These are phyloP conservation scores for Verasper variegatus DNA, from an alignment of 2,113 vertebrate species.

Conservation along the genomic window DNA sequence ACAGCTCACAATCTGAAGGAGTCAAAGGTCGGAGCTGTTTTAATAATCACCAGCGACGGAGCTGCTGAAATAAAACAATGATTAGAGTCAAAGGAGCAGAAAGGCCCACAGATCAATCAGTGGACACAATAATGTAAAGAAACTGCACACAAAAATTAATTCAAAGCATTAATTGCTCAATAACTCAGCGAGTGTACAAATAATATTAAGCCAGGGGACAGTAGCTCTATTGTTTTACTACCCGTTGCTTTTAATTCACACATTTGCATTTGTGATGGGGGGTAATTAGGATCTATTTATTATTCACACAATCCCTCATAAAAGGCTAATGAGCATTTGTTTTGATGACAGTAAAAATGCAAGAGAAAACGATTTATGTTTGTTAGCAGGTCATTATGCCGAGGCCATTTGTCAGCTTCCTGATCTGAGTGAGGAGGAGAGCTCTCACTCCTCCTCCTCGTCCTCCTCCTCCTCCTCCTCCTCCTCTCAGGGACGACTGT, in stretches of 20 bases:
- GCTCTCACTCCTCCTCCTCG: neutral
- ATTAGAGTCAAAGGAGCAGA: neutral
- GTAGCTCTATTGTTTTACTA: slow-evolving; percentile 62
- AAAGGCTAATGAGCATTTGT: slow-evolving; percentile 83
- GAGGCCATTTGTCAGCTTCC: slow-evolving; percentile 75
- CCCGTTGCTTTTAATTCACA: slow-evolving; percentile 62
- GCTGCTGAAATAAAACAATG: neutral
- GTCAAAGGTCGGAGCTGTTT: slow-evolving; percentile 25
- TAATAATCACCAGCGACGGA: neutral
- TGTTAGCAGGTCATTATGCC: slow-evolving; percentile 81
- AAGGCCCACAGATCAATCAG: slow-evolving; percentile 15
- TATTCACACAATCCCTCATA: slow-evolving; percentile 81
- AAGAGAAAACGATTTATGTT: slow-evolving; percentile 80
- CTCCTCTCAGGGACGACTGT: slow-evolving; percentile 29
- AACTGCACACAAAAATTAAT: slow-evolving; percentile 39
- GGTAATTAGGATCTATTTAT: slow-evolving; percentile 83
- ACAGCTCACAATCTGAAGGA: neutral
- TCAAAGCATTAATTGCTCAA: slow-evolving; percentile 55
- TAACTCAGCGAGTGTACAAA: slow-evolving; percentile 55
- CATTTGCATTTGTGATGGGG: slow-evolving; percentile 78
- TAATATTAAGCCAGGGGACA: slow-evolving; percentile 25
- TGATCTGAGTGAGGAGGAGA: slow-evolving; percentile 25
- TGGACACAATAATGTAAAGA: slow-evolving; percentile 35
- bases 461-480: neutral
- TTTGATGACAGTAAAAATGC: slow-evolving; percentile 83